These are phyloP conservation scores for Polydrusus pterygomalis DNA, from an alignment of 2,888 invertebrate species.

Conservation along the genomic window DNA sequence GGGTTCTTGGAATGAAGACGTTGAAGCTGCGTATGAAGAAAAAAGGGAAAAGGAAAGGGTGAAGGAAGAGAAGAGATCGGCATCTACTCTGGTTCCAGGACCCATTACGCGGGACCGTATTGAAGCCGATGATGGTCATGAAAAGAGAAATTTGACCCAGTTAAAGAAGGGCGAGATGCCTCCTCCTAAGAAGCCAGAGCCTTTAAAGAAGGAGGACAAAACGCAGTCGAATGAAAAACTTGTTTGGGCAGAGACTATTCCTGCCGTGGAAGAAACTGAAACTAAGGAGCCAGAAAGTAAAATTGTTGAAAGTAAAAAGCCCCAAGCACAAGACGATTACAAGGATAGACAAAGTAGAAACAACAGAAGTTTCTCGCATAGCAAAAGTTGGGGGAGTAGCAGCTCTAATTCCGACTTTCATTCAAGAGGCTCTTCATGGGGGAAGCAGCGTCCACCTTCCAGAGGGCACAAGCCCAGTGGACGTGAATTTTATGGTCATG, in stretches of 20 bases:
- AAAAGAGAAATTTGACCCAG: conserved; percentile 74
- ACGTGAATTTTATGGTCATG: conserved; percentile 76
- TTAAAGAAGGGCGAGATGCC: conserved; percentile 66
- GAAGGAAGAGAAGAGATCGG: conserved; percentile 59
- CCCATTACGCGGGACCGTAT: conserved; percentile 78
- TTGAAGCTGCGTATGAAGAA: conserved; percentile 68
- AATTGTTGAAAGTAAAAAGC: conserved; percentile 53
- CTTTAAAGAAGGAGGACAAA: conserved; percentile 62
- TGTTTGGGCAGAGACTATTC: conserved; percentile 71
- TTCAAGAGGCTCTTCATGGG: conserved; percentile 37
- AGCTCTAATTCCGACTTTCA: conserved; percentile 61
- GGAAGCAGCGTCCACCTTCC: conserved; percentile 41
- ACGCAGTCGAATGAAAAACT: conserved; percentile 62
- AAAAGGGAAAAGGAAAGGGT: conserved; percentile 59
- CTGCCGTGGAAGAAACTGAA: conserved; percentile 29
- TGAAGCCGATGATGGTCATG: conserved; percentile 75
- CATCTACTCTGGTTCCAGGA: conserved; percentile 71
- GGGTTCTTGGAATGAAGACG: conserved; percentile 55
- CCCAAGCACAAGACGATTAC: conserved; percentile 68
- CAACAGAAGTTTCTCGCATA: conserved; percentile 58
- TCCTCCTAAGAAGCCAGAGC: conserved; percentile 56
- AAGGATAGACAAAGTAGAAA: conserved; percentile 66
- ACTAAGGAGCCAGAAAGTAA: conserved; percentile 41
- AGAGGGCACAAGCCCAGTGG: conserved; percentile 77
- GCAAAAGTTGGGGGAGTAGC: conserved; percentile 61